Conservation (phyloP, 1,140 invertebrate species). For the Teleopsis dalmanni region DNA sequence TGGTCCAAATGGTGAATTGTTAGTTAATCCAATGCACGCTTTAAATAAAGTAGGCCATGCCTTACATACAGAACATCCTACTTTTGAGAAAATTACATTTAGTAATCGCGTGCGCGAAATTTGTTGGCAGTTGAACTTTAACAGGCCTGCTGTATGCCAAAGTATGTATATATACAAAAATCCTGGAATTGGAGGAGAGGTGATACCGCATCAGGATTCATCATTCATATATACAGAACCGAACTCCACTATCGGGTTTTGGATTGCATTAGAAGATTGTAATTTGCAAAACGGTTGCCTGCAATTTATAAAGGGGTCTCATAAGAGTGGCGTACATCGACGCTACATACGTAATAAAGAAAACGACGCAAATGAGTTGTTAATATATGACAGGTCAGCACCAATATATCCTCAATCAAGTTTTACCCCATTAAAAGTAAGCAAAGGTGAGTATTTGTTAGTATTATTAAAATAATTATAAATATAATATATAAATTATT, state of each 20-base stretch:
- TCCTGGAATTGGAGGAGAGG: constrained; percentile 84
- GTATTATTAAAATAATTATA: neutral
- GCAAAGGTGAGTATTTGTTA: constrained; percentile 56
- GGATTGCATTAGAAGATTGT: constrained; percentile 91
- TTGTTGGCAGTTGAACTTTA: constrained; percentile 62
- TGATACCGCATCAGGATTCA: constrained; percentile 78
- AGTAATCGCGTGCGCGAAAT: constrained; percentile 73
- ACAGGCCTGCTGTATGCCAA: constrained; percentile 79
- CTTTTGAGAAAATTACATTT: constrained; percentile 66
- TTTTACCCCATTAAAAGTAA: constrained; percentile 72
- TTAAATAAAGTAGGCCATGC: constrained; percentile 91
- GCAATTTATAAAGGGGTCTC: constrained; percentile 85
- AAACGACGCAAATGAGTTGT: constrained; percentile 50
- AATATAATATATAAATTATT: neutral
- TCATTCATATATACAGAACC: constrained; percentile 80
- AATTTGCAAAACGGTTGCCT: constrained; percentile 90
- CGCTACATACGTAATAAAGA: constrained; percentile 64
- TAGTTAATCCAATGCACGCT: constrained; percentile 59
- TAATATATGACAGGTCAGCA: constrained; percentile 58
- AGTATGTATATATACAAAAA: constrained; percentile 99
- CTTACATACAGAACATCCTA: constrained; percentile 75
- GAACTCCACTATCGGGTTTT: constrained; percentile 72
- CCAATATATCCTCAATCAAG: constrained; percentile 65
- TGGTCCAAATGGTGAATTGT: constrained; percentile 63
- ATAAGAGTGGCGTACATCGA: constrained; percentile 69